Evolutionary conservation across 2,888 invertebrate genomes (phyloP).

Genomic region (Caenorhabditis afra): DNA sequence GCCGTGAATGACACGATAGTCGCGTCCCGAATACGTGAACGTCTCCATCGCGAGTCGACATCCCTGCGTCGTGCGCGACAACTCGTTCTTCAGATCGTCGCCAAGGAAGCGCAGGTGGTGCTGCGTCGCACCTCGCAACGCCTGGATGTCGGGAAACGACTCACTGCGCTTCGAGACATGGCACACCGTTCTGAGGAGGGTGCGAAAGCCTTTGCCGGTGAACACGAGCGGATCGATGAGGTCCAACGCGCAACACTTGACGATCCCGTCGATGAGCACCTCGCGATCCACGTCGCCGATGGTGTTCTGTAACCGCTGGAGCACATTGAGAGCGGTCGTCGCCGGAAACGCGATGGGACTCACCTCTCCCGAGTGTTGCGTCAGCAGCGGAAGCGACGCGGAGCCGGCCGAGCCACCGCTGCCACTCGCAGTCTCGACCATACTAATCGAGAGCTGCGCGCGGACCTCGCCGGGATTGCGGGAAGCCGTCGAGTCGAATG

Average conservation of each 20-base stretch:
- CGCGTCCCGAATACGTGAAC: slow-evolving; percentile 47
- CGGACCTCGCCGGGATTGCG: slow-evolving; percentile 1
- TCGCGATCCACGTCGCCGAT: slow-evolving; percentile 70
- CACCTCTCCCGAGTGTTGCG: slow-evolving; percentile 57
- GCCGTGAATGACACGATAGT: slow-evolving; percentile 65
- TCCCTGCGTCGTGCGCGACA: slow-evolving; percentile 60
- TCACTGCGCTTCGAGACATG: slow-evolving; percentile 59
- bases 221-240: slow-evolving; percentile 67
- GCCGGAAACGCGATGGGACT: neutral
- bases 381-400: slow-evolving; percentile 21
- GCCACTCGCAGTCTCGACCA: slow-evolving; percentile 1
- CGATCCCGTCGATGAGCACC: slow-evolving; percentile 63
- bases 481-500: slow-evolving; percentile 62
- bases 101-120: slow-evolving; percentile 61
- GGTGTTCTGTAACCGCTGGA: slow-evolving; percentile 45
- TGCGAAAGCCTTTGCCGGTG: slow-evolving; percentile 61
- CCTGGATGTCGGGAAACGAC: slow-evolving; percentile 55
- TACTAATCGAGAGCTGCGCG: slow-evolving; percentile 17
- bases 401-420: slow-evolving; percentile 2
- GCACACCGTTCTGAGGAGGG: slow-evolving; percentile 54
- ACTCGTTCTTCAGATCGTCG: slow-evolving; percentile 66
- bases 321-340: slow-evolving; percentile 1
- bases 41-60: slow-evolving; percentile 58
- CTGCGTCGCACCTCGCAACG: slow-evolving; percentile 60
- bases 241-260: slow-evolving; percentile 66